Evolutionary conservation across 2,888 invertebrate genomes (phyloP).

Genomic region (Lacanobia oleracea): DNA sequence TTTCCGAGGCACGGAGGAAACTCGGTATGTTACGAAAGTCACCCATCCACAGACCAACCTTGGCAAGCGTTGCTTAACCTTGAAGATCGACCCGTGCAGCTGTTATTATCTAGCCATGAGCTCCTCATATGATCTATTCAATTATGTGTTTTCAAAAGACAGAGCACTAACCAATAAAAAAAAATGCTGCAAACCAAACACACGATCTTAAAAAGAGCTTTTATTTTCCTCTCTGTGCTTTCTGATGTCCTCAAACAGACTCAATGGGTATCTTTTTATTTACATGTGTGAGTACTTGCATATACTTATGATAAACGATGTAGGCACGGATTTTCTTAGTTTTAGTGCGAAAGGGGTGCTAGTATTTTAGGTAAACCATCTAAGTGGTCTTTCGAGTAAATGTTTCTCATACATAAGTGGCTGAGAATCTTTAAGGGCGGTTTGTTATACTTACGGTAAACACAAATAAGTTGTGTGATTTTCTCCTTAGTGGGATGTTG

Average conservation of each 20-base stretch:
- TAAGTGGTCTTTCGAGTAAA: conserved; percentile 6
- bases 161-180: too few relatives aligned
- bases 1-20: too few relatives aligned
- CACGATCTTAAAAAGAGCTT: neutral
- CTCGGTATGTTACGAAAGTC: too few relatives aligned
- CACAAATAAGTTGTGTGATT: neutral
- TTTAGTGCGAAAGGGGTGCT: neutral
- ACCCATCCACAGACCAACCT: too few relatives aligned
- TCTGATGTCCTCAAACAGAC: neutral
- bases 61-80: too few relatives aligned
- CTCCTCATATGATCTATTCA: too few relatives aligned
- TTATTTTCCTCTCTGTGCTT: neutral
- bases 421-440: neutral
- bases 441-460: neutral
- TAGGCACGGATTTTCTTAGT: neutral
- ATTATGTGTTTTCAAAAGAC: too few relatives aligned
- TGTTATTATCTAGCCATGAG: too few relatives aligned
- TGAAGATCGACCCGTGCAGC: too few relatives aligned
- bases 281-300: conserved; percentile 18
- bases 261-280: neutral
- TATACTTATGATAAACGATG: neutral
- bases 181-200: neutral
- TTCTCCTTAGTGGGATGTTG: neutral
- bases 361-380: neutral
- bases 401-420: neutral